Conservation (phyloP, 2,888 invertebrate genomes). For the Nebria salina region DNA sequence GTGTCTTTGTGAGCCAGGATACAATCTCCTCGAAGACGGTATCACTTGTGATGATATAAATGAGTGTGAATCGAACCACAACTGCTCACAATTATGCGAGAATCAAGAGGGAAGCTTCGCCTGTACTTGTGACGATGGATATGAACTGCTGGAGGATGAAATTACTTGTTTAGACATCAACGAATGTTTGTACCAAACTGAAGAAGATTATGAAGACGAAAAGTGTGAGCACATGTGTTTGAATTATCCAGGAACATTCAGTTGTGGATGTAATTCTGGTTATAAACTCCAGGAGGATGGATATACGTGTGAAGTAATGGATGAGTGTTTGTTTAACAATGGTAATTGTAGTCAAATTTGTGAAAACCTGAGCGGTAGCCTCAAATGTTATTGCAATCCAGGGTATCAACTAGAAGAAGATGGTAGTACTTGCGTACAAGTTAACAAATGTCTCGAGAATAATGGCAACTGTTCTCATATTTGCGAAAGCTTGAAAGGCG, state of each 20-base stretch:
- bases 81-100: slow-evolving; percentile 63
- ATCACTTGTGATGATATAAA: slow-evolving; percentile 59
- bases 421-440: slow-evolving; percentile 54
- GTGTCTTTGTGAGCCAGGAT: slow-evolving; percentile 68
- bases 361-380: slow-evolving; percentile 63
- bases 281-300: slow-evolving; percentile 49
- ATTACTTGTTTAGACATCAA: slow-evolving; percentile 64
- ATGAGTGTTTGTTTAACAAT: slow-evolving; percentile 64
- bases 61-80: slow-evolving; percentile 57
- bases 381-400: slow-evolving; percentile 63
- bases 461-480: slow-evolving; percentile 64
- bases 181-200: slow-evolving; percentile 61
- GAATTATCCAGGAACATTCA: slow-evolving; percentile 53
- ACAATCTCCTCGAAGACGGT: slow-evolving; percentile 59
- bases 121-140: slow-evolving; percentile 63
- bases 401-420: slow-evolving; percentile 59
- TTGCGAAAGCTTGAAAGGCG: slow-evolving; percentile 64
- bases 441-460: slow-evolving; percentile 63
- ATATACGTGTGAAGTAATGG: slow-evolving; percentile 59
- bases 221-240: slow-evolving; percentile 52
- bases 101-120: slow-evolving; percentile 59
- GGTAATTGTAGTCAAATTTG: slow-evolving; percentile 67
- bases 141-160: slow-evolving; percentile 57
- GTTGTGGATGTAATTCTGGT: slow-evolving; percentile 56
- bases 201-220: slow-evolving; percentile 55